phyloP scores from a whole-genome alignment of 1,140 invertebrate species.

The Drosophila teissieri region DNA sequence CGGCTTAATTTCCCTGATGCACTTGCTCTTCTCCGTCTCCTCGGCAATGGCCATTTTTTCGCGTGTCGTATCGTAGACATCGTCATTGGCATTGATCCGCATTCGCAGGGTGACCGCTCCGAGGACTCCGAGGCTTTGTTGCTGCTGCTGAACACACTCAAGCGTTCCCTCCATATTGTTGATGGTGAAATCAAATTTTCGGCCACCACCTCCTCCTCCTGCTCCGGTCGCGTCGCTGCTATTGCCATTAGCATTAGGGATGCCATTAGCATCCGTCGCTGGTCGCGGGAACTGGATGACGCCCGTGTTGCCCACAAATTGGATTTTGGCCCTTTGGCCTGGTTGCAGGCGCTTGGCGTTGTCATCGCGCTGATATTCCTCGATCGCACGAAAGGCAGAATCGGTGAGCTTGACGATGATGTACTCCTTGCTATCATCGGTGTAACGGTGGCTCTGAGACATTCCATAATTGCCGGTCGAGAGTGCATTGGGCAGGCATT shows the following conservation, averaged over 20 bases:
- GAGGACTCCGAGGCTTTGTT: slow-evolving; percentile 90
- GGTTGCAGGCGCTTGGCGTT: slow-evolving; percentile 86
- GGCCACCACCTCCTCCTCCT: slow-evolving; percentile 50
- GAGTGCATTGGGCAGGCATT: slow-evolving; percentile 97
- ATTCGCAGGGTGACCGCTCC: slow-evolving; percentile 93
- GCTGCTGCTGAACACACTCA: slow-evolving; percentile 93
- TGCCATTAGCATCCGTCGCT: slow-evolving; percentile 42
- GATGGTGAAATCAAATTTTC: slow-evolving; percentile 81
- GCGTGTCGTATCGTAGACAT: slow-evolving; percentile 96
- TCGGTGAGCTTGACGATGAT: slow-evolving; percentile 97
- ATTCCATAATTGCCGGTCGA: slow-evolving; percentile 94
- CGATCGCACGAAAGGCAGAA: slow-evolving; percentile 95
- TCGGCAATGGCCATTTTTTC: slow-evolving; percentile 95
- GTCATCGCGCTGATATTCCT: slow-evolving; percentile 93
- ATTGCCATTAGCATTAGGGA: slow-evolving; percentile 51
- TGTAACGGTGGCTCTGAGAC: slow-evolving; percentile 91
- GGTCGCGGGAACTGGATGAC: slow-evolving; percentile 82
- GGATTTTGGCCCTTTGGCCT: slow-evolving; percentile 83
- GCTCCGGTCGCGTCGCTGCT: slow-evolving; percentile 19
- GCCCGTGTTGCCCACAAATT: slow-evolving; percentile 75
- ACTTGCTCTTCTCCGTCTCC: slow-evolving; percentile 96
- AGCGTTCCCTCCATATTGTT: slow-evolving; percentile 87
- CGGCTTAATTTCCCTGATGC: slow-evolving; percentile 95
- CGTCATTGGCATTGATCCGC: slow-evolving; percentile 96
- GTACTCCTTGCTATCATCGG: slow-evolving; percentile 94